These are phyloP conservation scores for Otolemur garnettii DNA, from an alignment of 2,113 vertebrate genomes.

Conservation along the genomic window DNA sequence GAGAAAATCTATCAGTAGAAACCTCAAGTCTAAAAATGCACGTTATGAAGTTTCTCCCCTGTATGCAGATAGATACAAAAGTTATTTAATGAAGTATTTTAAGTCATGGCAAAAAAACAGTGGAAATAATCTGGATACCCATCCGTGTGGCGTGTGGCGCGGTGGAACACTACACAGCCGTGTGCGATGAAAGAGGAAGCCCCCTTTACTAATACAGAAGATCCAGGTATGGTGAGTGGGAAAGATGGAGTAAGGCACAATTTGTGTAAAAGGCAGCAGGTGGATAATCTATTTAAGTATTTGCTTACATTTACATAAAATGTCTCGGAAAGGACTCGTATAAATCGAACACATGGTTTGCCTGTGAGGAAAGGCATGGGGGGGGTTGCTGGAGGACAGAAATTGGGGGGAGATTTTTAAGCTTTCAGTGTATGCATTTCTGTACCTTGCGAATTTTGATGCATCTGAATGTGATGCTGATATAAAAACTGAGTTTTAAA, in stretches of 20 bases:
- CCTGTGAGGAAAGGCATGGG: fast-evolving
- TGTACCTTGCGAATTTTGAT: neutral
- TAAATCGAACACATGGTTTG: neutral
- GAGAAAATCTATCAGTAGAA: neutral
- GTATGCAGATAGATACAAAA: neutral
- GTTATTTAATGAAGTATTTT: neutral
- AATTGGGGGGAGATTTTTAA: fast-evolving
- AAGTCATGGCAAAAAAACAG: neutral
- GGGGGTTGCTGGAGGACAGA: no score
- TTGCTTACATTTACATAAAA: neutral
- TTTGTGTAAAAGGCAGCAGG: neutral
- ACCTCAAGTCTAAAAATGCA: neutral
- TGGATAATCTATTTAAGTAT: neutral
- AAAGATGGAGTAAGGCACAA: neutral
- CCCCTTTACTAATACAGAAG: neutral
- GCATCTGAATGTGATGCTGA: neutral
- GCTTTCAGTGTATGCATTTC: neutral
- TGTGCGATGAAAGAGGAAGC: neutral
- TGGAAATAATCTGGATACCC: neutral
- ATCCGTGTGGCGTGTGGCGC: fast-evolving
- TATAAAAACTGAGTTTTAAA: neutral
- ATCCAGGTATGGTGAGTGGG: neutral
- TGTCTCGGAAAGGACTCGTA: neutral
- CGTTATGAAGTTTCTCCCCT: neutral
- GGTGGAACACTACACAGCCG: neutral